Base-by-base conservation (phyloP, 2,113 vertebrate species). In the Ifrita kowaldi region DNA sequence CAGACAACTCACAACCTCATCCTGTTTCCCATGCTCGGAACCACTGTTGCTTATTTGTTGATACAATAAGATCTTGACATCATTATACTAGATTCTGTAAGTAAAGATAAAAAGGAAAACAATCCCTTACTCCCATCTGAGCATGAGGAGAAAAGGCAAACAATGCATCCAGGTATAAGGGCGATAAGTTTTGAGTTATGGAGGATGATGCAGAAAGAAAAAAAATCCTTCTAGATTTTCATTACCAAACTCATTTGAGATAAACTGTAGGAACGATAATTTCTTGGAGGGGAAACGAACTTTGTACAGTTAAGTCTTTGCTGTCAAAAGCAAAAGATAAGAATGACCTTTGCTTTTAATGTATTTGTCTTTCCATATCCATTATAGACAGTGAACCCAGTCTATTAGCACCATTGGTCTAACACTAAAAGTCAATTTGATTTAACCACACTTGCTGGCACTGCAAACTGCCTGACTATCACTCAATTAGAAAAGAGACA, bases 341-440 rank as follows among this genome's bases (percentile, higher is more conserved):
- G 88, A 83, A 80, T 59, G 89, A 94, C 92, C 85, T 96, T 69
- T 84, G 67, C 79, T 95, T 95, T 92, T 95, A 92, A 89, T 62
- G 57, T 59, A 77, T 93, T 96, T 93, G 94, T 83, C 95, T 95
- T 95, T 77, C 83, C 55, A 81, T 77, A 89, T 55, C 47, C 83
- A 39, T 90, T 77, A 86, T 12, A 96, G 84, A 81, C 55, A 41
- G 74, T 64, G 90, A 94, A 68, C 78, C 46, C 78, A 88, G 84
- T 52, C 90, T 87, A 93, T 84, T 86, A 95, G 85, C 71, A 95
- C 71, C 60, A 42, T 8, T 63, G 71, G 71, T 80, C 79, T 77
- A 83, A 94, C 77, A 79, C 77, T 91, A 93, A 90, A 91, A 93
- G 92, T 94, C 90, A 92, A 77, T 90, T 93, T 92, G 90, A 95